Evolutionary conservation across 2,888 invertebrate species (phyloP).

Genomic region (Formica aserva): DNA sequence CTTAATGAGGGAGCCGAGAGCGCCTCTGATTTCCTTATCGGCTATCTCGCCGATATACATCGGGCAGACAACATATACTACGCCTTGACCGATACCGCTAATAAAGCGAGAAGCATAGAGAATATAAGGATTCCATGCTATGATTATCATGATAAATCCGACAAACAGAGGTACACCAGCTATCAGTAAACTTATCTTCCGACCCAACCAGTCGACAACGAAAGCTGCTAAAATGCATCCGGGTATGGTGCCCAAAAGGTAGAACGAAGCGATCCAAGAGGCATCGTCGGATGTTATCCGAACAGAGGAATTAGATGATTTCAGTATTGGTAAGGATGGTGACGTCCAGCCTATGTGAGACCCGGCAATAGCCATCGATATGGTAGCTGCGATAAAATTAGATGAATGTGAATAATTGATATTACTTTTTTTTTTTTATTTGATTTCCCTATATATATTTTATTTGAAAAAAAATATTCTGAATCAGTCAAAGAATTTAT

Average conservation of each 20-base stretch:
- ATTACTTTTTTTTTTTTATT: background rate
- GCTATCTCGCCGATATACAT: conserved; percentile 90
- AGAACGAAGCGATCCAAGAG: conserved; percentile 87
- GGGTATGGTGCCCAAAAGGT: conserved; percentile 88
- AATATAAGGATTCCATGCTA: conserved; percentile 87
- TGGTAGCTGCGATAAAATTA: conserved; percentile 76
- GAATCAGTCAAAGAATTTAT: background rate
- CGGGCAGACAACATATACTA: conserved; percentile 88
- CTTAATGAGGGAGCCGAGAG: conserved; percentile 81
- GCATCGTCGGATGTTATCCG: conserved; percentile 82
- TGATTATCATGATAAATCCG: conserved; percentile 88
- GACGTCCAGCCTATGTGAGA: conserved; percentile 85
- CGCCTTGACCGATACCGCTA: conserved; percentile 89
- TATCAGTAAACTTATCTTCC: conserved; percentile 87
- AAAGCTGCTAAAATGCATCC: conserved; percentile 88
- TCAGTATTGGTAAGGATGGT: conserved; percentile 82
- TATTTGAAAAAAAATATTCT: background rate
- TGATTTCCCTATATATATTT: background rate
- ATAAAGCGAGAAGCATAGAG: conserved; percentile 88
- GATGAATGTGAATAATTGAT: background rate
- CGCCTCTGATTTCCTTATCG: conserved; percentile 88
- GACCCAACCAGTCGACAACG: conserved; percentile 87
- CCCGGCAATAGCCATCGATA: conserved; percentile 81
- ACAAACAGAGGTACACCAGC: conserved; percentile 87
- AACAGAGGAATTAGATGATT: conserved; percentile 78